Evolutionary conservation across 2,797 vertebrate species (phyloP), one percentile per base, ranked within the genome.

Genomic region (Gymnothorax reevesii): DNA sequence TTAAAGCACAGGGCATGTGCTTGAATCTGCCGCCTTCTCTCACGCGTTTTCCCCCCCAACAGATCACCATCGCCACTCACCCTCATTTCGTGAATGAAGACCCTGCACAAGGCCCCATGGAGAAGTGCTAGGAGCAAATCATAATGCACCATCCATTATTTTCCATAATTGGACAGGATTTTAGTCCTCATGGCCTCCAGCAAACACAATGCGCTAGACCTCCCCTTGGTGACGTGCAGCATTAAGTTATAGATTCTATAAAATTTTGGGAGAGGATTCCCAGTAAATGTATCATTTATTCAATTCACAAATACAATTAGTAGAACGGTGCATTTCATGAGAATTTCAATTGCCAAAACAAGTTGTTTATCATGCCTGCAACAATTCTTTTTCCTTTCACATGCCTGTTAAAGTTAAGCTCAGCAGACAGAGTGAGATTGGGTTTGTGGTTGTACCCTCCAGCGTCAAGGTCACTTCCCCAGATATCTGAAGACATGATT

Each of bases 21-120:
- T 62, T 2, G n/a, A 66, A n/a, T 59, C 12, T 71, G 85, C 90
- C 94, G 97, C 97, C 86, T 94, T 95, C 20, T 94, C 93, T 42
- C 10, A 93, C 49, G 4, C 88, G 84, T 89, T 91, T 89, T 17
- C 84, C 89, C 20, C 20, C 92, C 93, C 84, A 91, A 88, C 59
- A 92, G 83, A 86, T 95, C 94, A 20, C 90, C 90, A 9, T 90
- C 91, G 1, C 89, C 87, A 93, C 87, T 87, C 94, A 89, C 1
- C 89, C 91, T 15, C 94, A 90, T 89, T 94, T 96, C 86, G 88
- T 88, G 4, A 90, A 62, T 0, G 91, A 69, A 0, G 90, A 89
- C 2, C 93, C 91, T 0, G 92, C 86, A 33, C 86, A 87, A 6
- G 92, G 94, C 1, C 94, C 95, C 93, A 97, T 91, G 0, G 96